Conservation (phyloP, 2,888 invertebrate genomes). For the Theristus sp. region DNA sequence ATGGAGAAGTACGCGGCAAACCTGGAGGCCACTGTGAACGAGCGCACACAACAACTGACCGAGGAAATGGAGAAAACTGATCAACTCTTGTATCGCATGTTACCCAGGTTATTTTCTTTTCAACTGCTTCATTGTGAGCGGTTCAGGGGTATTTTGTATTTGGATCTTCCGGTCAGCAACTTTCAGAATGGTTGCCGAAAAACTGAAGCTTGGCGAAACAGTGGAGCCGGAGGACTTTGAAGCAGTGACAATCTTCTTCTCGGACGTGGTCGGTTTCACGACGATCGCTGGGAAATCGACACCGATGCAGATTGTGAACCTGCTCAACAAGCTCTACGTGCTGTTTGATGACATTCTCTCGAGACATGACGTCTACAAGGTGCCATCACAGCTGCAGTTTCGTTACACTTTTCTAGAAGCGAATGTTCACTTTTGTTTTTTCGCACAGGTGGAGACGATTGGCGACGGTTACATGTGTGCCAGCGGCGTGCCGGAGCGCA, state of each 20-base stretch:
- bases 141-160: no score
- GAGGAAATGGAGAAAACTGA: conserved; percentile 6
- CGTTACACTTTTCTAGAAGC: neutral
- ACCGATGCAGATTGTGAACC: conserved; percentile 4
- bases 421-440: no score
- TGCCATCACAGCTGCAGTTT: neutral
- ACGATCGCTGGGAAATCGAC: conserved; percentile 1
- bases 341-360: conserved; percentile 1
- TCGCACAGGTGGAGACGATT: conserved; percentile 3
- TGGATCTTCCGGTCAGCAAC: no score
- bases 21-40: conserved; percentile 2
- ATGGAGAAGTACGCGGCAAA: conserved; percentile 3
- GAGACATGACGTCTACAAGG: conserved; percentile 1
- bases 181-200: conserved; percentile 5
- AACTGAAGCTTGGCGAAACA: conserved; percentile 3
- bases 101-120: no score
- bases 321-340: conserved; percentile 5
- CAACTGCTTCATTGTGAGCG: no score
- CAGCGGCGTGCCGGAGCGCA: conserved; percentile 1
- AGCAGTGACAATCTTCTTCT: conserved; percentile 3
- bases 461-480: conserved; percentile 5
- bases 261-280: conserved; percentile 6
- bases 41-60: neutral
- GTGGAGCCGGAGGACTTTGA: conserved; percentile 5
- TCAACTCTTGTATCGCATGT: neutral